A percentile compares a stretch with the other conserved stretches of the same genome.
Evolutionary conservation across 2,888 invertebrate genomes (phyloP).

Genomic region (Chesias legatella): DNA sequence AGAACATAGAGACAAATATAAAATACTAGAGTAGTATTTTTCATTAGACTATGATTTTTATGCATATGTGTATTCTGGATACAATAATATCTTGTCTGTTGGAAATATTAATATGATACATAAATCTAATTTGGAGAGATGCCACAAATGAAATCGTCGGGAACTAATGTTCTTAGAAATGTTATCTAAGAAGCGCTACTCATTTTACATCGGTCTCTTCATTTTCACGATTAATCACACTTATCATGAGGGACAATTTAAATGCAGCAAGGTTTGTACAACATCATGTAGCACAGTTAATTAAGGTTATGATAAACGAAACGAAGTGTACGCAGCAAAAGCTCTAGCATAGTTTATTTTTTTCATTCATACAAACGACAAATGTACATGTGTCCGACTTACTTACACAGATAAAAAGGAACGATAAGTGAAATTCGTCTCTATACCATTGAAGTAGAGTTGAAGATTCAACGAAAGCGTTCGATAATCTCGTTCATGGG

Average conservation of each 20-base stretch:
- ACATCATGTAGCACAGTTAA: conserved; percentile 52
- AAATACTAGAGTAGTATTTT: too few species aligned
- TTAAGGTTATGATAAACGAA: conserved; percentile 74
- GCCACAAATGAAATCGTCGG: conserved; percentile 30
- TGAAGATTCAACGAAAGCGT: conserved; percentile 39
- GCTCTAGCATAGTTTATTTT: conserved; percentile 70
- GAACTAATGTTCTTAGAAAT: conserved; percentile 32
- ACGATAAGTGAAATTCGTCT: conserved; percentile 23
- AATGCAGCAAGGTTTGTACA: conserved; percentile 36
- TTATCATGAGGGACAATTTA: conserved; percentile 40
- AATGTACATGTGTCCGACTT: conserved; percentile 65
- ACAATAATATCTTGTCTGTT: too few species aligned
- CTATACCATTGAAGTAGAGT: conserved; percentile 28
- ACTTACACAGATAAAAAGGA: conserved; percentile 66
- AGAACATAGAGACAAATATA: too few species aligned
- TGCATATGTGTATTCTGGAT: too few species aligned
- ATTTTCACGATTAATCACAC: conserved; percentile 53
- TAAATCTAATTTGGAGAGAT: conserved; percentile 35
- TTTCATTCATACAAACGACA: conserved; percentile 77
- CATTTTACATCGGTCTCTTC: conserved; percentile 16
- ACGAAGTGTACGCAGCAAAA: conserved; percentile 66
- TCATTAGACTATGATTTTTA: too few species aligned
- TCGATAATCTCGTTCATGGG: conserved; percentile 66
- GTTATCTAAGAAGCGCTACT: conserved; percentile 23
- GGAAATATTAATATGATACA: conserved; percentile 13